Evolutionary conservation across 2,113 vertebrate genomes (phyloP), one percentile per base, ranked within the genome.

Genomic region (Calcarius ornatus): DNA sequence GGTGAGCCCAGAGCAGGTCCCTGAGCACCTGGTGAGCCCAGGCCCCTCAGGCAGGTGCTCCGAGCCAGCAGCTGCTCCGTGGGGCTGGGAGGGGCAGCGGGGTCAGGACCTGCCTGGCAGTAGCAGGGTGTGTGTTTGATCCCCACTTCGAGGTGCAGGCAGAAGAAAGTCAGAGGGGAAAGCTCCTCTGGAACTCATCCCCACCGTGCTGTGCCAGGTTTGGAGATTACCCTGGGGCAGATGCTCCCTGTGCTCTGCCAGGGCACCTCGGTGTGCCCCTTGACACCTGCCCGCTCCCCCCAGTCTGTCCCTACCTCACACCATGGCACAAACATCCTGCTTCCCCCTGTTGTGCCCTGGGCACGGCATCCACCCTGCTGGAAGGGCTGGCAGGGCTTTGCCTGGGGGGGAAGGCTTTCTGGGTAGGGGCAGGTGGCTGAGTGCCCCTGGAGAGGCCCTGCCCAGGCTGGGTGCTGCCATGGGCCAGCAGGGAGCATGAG

Each of bases 1-100:
- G 97, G 97, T 98, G 72, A 96, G 96, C 35, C 51, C 60, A 15
- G 38, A 28, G 33, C 24, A 33, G 38, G 43, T 78, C 35, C 66
- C 48, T 3, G 5, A 75, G 38, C 22, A 23, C 15, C 75, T 18
- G 45, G 37, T 57, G 81, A 69, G 53, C 31, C 12, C n/a, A 9
- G 42, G 22, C 38, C 21, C 21, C 56, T 35, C 12, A 60, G 35
- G 77, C 24, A 70, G 57, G 15, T 31, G 35, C 42, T 73, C 70
- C 6, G 19, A 73, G 75, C 19, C 33, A 40, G 14, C 1, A 19
- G 48, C 37, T 76, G 33, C 0, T 47, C 65, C 4, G 1, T 0
- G 2, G 56, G 43, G 24, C 43, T 54, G 12, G 12, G 35, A 59
- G 33, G 21, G 25, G 17, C 63, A 21, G 11, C 8, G 12, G 9